Evolutionary conservation across 2,797 vertebrate genomes (phyloP).

Genomic region (Lycodopsis pacificus): DNA sequence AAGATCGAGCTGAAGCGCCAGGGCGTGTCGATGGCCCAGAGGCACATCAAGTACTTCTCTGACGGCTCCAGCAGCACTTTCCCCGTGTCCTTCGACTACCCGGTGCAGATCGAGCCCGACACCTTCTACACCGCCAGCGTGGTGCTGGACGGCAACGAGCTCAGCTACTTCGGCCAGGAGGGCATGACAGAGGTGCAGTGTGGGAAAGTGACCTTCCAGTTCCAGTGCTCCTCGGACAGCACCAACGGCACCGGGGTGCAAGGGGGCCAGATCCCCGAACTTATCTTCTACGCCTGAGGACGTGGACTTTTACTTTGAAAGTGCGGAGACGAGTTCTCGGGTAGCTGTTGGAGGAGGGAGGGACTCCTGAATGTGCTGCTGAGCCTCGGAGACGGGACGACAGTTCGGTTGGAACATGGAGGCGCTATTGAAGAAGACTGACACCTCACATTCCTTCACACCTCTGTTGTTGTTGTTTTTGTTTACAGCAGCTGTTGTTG

Average conservation of each 20-base stretch:
- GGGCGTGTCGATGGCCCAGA: conserved; percentile 90
- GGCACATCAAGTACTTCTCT: conserved; percentile 95
- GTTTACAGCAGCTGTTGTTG: not conserved
- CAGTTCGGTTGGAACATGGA: not conserved
- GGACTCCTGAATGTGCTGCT: not conserved
- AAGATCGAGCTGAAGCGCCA: conserved; percentile 97
- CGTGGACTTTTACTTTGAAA: conserved; percentile 12
- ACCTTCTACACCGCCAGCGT: conserved; percentile 98
- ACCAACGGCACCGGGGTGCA: conserved; percentile 98
- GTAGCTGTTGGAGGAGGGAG: not conserved
- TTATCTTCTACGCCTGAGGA: conserved; percentile 96
- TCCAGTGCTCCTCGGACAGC: conserved; percentile 98
- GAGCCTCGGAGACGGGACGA: not conserved
- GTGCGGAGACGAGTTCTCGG: conserved; percentile 32
- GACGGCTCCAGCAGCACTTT: conserved; percentile 98
- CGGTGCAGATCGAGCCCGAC: conserved; percentile 97
- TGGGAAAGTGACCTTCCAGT: conserved; percentile 98
- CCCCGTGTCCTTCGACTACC: conserved; percentile 95
- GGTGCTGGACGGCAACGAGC: conserved; percentile 95
- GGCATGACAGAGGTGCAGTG: conserved; percentile 99
- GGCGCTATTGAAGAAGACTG: not conserved
- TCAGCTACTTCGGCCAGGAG: conserved; percentile 98
- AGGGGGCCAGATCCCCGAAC: conserved; percentile 97
- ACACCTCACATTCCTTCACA: conserved; percentile 12
- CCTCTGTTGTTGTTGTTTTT: not conserved